Percentiles rank a stretch among this genome's conserved stretches.
These are phyloP conservation scores for Philopedon plagiatum DNA, from an alignment of 2,888 invertebrate species.

Conservation along the genomic window DNA sequence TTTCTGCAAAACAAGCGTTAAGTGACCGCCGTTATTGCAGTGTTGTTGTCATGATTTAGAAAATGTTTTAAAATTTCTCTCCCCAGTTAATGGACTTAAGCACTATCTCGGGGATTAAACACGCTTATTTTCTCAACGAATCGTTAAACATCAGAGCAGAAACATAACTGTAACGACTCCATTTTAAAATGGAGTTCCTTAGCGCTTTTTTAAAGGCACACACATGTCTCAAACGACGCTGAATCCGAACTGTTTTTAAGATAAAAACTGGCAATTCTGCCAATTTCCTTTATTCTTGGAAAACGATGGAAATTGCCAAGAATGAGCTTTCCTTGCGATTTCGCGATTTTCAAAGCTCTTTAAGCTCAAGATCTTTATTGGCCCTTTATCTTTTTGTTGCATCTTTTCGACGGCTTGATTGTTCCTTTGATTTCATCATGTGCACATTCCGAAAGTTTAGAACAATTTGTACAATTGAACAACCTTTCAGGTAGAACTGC, in stretches of 20 bases:
- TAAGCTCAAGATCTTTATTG: conserved; percentile 44
- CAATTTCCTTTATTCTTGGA: conserved; percentile 45
- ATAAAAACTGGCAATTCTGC: conserved; percentile 42
- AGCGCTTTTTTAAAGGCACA: conserved; percentile 27
- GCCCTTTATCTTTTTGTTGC: conserved; percentile 38
- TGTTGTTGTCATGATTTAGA: no score
- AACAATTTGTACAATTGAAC: background rate
- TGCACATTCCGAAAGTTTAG: background rate
- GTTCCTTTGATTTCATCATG: conserved; percentile 16
- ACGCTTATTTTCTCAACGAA: no score
- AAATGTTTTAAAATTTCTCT: no score
- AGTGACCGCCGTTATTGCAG: no score
- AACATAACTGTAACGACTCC: conserved; percentile 29
- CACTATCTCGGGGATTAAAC: no score
- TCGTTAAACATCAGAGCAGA: background rate
- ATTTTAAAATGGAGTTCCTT: conserved; percentile 8
- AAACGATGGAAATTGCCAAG: conserved; percentile 39
- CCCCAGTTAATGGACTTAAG: no score
- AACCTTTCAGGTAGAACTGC: background rate
- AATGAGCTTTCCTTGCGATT: conserved; percentile 44
- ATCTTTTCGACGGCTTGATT: conserved; percentile 32
- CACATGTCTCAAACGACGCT: conserved; percentile 31
- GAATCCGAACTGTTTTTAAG: conserved; percentile 23
- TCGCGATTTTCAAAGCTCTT: conserved; percentile 40
- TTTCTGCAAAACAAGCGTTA: no score